Base-by-base conservation (phyloP, 2,113 vertebrate species). In the Channa argus region DNA sequence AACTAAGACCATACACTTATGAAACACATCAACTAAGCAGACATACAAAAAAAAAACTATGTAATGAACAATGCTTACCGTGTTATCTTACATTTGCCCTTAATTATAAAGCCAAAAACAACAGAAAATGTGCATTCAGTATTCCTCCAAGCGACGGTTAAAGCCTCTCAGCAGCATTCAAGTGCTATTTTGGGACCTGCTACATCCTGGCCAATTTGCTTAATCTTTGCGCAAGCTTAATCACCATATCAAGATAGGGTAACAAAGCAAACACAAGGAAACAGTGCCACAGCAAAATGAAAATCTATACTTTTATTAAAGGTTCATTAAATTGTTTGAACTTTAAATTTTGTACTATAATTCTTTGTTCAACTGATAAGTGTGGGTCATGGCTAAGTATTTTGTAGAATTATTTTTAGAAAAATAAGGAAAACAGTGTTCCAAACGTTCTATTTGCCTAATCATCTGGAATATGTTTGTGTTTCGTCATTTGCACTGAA, bases 191-290 rank as follows among this genome's bases (percentile, higher is more conserved):
- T 89, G 75, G 92, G 90, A 73, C 24, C 1, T 4, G 77, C 77
- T 59, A 93, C 89, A 91, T 95, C 90, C 92, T 68, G 93, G 92
- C 93, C 94, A 95, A 95, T 96, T 96, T 96, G 90, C 87, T 83
- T 98, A 98, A 99, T 98, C 95, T 95, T 92, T 92, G 75, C 89
- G 95, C 84, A 92, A 91, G 77, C 91, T 88, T 95, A 94, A 96
- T 96, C 93, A 90, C 86, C 88, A 91, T 84, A 90, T 87, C 61
- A 84, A 71, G 37, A 38, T 55, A 83, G 66, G 50, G 66, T 59
- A 63, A 51, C 45, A 71, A 62, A 41, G 0, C 8, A 70, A 77
- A 52, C 14, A 52, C 6, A 3, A 0, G 11, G 0, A 0, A 63
- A 15, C 3, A 50, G 5, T 4, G 24, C 11, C 0, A 2, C 49